Evolutionary conservation across 2,888 invertebrate species (phyloP).

Genomic region (Muschampia plurimacula): DNA sequence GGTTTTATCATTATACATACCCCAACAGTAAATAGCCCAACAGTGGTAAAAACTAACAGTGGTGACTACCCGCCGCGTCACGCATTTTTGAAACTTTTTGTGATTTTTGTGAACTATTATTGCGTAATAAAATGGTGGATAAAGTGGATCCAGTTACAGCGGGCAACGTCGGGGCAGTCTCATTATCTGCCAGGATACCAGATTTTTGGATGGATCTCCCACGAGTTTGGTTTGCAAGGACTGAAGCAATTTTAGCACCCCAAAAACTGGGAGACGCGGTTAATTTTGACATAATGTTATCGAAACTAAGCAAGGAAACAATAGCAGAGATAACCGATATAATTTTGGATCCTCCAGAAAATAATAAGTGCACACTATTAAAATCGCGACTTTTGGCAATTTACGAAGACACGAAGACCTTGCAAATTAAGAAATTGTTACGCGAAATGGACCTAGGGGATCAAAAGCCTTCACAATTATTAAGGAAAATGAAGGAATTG

Average conservation of each 20-base stretch:
- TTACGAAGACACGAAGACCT: background rate
- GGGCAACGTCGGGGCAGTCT: slow-evolving; percentile 11
- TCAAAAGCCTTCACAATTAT: slow-evolving; percentile 13
- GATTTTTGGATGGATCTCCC: background rate
- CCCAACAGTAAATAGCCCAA: too few relatives aligned
- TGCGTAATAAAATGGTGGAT: background rate
- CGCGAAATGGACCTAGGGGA: slow-evolving; percentile 17
- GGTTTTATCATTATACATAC: too few relatives aligned
- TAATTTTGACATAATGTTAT: background rate
- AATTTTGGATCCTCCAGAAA: slow-evolving; percentile 16
- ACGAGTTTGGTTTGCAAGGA: slow-evolving; percentile 19
- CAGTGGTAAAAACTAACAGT: background rate
- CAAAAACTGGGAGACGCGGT: slow-evolving; percentile 13
- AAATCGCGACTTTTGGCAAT: slow-evolving; percentile 2
- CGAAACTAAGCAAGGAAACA: background rate
- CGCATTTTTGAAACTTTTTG: background rate
- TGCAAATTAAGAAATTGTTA: slow-evolving; percentile 19
- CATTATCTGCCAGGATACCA: background rate
- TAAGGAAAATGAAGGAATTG: slow-evolving; percentile 13
- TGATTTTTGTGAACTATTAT: background rate
- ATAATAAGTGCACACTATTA: background rate
- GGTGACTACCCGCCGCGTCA: background rate
- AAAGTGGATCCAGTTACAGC: background rate
- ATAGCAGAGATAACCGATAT: slow-evolving; percentile 17
- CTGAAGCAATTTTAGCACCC: slow-evolving; percentile 15